A percentile compares a stretch with the other conserved stretches of the same genome.
phyloP scores from a whole-genome alignment of 1,140 invertebrate species.

The Campoletis sonorensis region DNA sequence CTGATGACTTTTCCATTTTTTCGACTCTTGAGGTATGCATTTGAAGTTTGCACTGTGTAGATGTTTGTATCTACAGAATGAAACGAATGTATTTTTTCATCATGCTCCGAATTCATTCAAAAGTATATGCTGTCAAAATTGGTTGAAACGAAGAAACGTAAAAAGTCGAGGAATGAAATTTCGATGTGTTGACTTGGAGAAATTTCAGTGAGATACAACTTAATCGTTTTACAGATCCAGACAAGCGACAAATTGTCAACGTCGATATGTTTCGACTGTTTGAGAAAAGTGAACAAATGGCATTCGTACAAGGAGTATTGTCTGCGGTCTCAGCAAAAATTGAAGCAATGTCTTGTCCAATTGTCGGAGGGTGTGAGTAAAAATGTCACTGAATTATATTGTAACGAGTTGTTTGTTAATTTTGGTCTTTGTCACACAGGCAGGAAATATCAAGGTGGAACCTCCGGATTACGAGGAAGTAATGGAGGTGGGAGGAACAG shows the following conservation, averaged over 20 bases:
- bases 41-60: no score
- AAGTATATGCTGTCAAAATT: no score
- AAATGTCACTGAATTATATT: not conserved
- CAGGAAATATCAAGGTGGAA: slow-evolving; percentile 16
- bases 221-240: slow-evolving; percentile 62
- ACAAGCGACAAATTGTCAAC: slow-evolving; percentile 71
- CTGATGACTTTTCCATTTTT: no score
- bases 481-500: not conserved
- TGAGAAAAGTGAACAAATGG: slow-evolving; percentile 73
- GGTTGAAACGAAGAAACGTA: no score
- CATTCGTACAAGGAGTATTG: slow-evolving; percentile 72
- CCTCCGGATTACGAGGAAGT: not conserved
- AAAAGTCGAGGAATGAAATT: no score
- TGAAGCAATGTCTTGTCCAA: slow-evolving; percentile 70
- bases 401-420: no score
- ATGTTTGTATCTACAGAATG: no score
- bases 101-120: no score
- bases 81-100: no score
- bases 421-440: not conserved
- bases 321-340: slow-evolving; percentile 71
- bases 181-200: no score
- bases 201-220: slow-evolving; percentile 4
- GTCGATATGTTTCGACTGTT: slow-evolving; percentile 71
- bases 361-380: slow-evolving; percentile 50
- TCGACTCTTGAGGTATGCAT: no score